Evolutionary conservation across 2,888 invertebrate species (phyloP).

Genomic region (Buathra laborator): DNA sequence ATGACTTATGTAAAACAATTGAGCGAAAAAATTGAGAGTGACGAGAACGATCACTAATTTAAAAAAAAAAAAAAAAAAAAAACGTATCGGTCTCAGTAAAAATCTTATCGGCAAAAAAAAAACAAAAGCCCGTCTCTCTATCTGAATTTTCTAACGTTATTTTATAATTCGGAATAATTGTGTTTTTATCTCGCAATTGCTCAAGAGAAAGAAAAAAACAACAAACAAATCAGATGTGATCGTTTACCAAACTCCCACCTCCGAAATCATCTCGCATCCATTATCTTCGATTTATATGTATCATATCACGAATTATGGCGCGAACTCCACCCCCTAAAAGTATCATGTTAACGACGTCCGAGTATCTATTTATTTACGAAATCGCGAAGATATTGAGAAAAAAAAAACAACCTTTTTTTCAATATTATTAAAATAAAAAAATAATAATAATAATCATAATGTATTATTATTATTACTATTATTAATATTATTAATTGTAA

Average conservation of each 20-base stretch:
- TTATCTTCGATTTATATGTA: not conserved
- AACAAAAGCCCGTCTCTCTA: constrained; percentile 15
- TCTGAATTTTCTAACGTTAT: constrained; percentile 8
- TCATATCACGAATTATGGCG: not conserved
- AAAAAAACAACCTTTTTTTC: not conserved
- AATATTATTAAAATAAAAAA: not conserved
- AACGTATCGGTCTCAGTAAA: not conserved
- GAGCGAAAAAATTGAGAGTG: constrained; percentile 31
- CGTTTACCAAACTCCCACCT: constrained; percentile 17
- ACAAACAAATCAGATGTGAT: not conserved
- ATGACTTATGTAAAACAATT: constrained; percentile 87
- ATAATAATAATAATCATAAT: not conserved
- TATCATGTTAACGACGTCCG: not conserved
- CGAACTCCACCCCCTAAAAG: not conserved
- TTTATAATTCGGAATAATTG: constrained; percentile 40
- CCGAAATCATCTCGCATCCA: not conserved
- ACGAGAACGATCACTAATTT: constrained; percentile 26
- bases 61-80: not conserved
- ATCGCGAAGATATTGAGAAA: not conserved
- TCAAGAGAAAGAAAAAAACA: constrained; percentile 26
- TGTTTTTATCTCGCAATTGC: constrained; percentile 34
- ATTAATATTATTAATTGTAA: not conserved
- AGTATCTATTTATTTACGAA: constrained; percentile 39
- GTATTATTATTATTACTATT: not conserved
- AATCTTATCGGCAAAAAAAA: not conserved